phyloP scores from a whole-genome alignment of 2,797 vertebrate species.

The Lerista edwardsae region DNA sequence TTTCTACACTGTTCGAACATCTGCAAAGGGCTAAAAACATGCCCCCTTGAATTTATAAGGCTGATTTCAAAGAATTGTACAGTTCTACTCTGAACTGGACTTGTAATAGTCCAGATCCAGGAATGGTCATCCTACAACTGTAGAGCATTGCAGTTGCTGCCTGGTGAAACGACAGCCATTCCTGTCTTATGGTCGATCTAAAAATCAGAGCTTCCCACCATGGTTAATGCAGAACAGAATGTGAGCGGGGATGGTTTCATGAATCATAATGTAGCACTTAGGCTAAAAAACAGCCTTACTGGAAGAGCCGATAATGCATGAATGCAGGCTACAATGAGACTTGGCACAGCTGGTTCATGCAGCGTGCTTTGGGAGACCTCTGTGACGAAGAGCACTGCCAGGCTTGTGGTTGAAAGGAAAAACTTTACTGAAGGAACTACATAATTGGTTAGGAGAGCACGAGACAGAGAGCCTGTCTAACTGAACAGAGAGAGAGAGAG shows the following conservation, averaged over 20 bases:
- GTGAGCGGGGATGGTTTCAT: not conserved
- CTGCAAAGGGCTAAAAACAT: not conserved
- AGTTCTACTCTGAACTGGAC: not conserved
- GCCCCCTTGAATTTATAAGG: not conserved
- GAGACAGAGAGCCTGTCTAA: too few species aligned
- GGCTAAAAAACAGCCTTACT: not conserved
- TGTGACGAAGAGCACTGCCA: too few species aligned
- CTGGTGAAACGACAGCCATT: not conserved
- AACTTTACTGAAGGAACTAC: too few species aligned
- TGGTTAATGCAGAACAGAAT: constrained; percentile 5
- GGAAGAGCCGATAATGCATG: not conserved
- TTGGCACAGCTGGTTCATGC: too few species aligned
- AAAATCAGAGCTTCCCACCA: not conserved
- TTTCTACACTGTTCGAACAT: not conserved
- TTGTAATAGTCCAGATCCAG: not conserved
- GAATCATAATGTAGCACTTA: not conserved
- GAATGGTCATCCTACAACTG: not conserved
- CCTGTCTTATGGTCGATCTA: not conserved
- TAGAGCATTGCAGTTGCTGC: not conserved
- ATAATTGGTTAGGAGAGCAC: too few species aligned
- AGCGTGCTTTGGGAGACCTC: too few species aligned
- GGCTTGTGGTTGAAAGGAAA: too few species aligned
- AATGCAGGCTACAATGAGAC: not conserved
- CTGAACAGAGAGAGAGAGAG: too few species aligned
- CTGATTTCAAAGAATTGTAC: not conserved